These are phyloP conservation scores for Chydorus sphaericus DNA, from an alignment of 2,888 invertebrate genomes.

Conservation along the genomic window DNA sequence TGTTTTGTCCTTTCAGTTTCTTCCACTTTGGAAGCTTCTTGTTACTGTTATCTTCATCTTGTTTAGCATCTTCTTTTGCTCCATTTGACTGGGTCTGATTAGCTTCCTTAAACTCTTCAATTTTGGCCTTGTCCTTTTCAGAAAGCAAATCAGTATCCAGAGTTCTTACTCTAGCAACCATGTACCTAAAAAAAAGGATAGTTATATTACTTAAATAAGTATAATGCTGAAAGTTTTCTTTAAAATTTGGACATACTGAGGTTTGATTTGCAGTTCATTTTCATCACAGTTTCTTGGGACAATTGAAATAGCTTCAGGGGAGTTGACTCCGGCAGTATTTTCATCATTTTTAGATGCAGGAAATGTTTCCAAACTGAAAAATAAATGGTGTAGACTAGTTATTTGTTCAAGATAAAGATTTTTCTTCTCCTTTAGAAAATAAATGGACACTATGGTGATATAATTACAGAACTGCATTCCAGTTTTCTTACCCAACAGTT, in stretches of 20 bases:
- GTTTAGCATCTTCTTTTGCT: neutral
- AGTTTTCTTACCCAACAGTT: too few relatives aligned
- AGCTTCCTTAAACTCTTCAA: neutral
- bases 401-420: too few relatives aligned
- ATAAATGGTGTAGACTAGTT: too few relatives aligned
- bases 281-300: neutral
- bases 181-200: neutral
- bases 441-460: too few relatives aligned
- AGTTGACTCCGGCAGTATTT: too few relatives aligned
- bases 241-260: neutral
- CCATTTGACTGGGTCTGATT: neutral
- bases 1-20: constrained; percentile 49
- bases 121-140: neutral
- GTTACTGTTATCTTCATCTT: neutral
- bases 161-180: neutral
- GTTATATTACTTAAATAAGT: neutral
- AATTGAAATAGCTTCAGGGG: neutral
- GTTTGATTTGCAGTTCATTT: neutral
- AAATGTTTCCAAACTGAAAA: too few relatives aligned
- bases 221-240: neutral
- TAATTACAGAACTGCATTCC: too few relatives aligned
- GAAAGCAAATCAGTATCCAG: neutral
- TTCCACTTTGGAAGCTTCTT: too few relatives aligned
- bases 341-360: too few relatives aligned
- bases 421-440: too few relatives aligned